Evolutionary conservation across 2,113 vertebrate species (phyloP), one percentile per base, ranked within the genome.

Genomic region (Ariopsis seemanni): DNA sequence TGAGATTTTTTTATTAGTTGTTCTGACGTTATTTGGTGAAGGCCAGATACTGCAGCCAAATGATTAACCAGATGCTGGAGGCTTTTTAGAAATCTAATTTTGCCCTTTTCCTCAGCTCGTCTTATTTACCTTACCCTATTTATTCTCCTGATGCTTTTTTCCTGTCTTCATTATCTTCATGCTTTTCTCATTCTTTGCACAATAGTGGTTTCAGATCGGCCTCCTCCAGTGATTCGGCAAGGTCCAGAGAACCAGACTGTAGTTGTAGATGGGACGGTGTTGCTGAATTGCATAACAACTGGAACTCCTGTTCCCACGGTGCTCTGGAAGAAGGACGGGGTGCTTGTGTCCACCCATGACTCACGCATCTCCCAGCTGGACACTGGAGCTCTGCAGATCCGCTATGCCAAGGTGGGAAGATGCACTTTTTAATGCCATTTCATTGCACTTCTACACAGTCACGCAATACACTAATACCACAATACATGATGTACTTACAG

Each of bases 181-280:
- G 22, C 18, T 48, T 58, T 82, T 22, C 52, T 60, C 34, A 8
- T 67, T 11, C 91, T 91, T 71, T 92, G 27, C 86, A 90, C 55
- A 90, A 82, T 94, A 99, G 98, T 98, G 82, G 97, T 99, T 90
- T 98, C 97, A 14, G 98, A 99, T 90, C 96, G 98, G 58, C 98
- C 98, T 78, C 98, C 98, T 18, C 98, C 98, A 0, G 96, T 99
- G 87, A 98, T 99, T 92, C 96, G 96, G 1, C 98, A 99, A 89
- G 98, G 98, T 79, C 98, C 98, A 2, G 95, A 96, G 92, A 99
- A 99, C 92, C 98, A 99, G 94, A 99, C 98, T 0, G 97, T 99
- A 34, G 96, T 97, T 15, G 98, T 99, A 69, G 98, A 99, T 75
- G 97, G 98, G 18, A 99, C 97, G 2, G 96, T 97, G 82, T 91